phyloP scores from a whole-genome alignment of 2,797 vertebrate species.

The Tinamus major region DNA sequence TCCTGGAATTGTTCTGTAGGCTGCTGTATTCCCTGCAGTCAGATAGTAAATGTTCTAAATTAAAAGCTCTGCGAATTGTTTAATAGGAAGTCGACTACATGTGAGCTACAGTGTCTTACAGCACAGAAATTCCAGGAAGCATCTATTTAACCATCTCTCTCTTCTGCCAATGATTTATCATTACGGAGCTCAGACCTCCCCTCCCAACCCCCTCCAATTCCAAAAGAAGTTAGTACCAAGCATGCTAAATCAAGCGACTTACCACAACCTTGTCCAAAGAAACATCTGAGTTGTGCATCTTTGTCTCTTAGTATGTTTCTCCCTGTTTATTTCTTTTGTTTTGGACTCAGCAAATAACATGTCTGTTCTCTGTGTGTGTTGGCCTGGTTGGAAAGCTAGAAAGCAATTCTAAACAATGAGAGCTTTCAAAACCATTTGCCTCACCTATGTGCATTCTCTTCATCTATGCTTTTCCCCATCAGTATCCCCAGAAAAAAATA shows the following conservation, averaged over 20 bases:
- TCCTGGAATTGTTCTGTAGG: slow-evolving; percentile 3
- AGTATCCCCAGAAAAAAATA: neutral
- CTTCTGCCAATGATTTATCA: slow-evolving; percentile 3
- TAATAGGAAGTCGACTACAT: neutral
- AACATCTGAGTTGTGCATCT: neutral
- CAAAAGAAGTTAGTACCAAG: neutral
- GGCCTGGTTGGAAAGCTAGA: neutral
- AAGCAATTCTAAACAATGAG: neutral
- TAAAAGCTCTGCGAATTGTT: neutral
- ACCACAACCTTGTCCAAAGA: neutral
- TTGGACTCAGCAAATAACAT: neutral
- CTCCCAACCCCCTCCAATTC: neutral
- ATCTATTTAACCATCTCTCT: neutral
- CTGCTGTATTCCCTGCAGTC: neutral
- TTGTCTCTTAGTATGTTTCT: neutral
- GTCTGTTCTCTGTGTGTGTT: neutral
- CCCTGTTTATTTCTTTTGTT: neutral
- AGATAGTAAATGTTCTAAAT: neutral
- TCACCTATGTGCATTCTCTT: neutral
- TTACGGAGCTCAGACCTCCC: neutral
- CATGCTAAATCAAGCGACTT: neutral
- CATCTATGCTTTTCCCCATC: neutral
- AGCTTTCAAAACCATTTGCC: neutral
- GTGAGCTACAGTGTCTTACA: neutral
- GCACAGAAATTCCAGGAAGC: slow-evolving; percentile 11